A percentile compares a stretch with the other conserved stretches of the same genome.
Conservation (phyloP, 2,797 vertebrate genomes). For the Chiroxiphia lanceolata region DNA sequence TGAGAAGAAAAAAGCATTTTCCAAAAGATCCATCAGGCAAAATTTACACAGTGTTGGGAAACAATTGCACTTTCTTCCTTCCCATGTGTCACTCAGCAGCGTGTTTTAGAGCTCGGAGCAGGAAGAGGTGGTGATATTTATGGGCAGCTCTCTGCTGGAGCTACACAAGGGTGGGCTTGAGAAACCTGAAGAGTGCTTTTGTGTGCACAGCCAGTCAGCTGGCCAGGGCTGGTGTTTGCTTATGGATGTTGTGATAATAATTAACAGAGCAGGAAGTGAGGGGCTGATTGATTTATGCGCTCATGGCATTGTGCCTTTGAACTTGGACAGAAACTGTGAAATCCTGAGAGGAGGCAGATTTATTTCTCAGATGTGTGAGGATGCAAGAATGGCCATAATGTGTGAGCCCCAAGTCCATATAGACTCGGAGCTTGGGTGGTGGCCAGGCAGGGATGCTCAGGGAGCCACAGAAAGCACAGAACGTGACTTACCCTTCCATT, state of each 20-base stretch:
- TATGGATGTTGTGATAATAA: constrained; percentile 42
- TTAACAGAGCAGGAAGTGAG: constrained; percentile 57
- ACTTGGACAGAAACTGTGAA: background rate
- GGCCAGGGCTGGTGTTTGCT: constrained; percentile 44
- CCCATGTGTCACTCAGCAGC: constrained; percentile 1
- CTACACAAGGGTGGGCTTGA: constrained; percentile 61
- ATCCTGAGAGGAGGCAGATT: background rate
- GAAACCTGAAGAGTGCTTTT: constrained; percentile 63
- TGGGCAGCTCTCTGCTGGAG: constrained; percentile 57
- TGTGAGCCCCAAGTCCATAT: background rate
- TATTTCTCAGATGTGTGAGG: background rate
- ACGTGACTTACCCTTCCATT: background rate
- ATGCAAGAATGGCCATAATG: background rate
- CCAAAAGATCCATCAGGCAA: background rate
- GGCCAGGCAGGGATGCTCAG: background rate
- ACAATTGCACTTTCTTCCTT: constrained; percentile 12
- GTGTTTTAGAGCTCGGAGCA: constrained; percentile 5
- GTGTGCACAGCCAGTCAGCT: constrained; percentile 41
- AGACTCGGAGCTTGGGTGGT: background rate
- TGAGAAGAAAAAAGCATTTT: background rate
- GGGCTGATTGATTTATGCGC: background rate
- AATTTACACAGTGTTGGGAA: background rate
- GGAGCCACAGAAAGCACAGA: background rate
- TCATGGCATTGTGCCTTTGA: background rate
- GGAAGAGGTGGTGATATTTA: constrained; percentile 55